Conservation (phyloP, 2,888 invertebrate genomes). For the Amitus sp. region DNA sequence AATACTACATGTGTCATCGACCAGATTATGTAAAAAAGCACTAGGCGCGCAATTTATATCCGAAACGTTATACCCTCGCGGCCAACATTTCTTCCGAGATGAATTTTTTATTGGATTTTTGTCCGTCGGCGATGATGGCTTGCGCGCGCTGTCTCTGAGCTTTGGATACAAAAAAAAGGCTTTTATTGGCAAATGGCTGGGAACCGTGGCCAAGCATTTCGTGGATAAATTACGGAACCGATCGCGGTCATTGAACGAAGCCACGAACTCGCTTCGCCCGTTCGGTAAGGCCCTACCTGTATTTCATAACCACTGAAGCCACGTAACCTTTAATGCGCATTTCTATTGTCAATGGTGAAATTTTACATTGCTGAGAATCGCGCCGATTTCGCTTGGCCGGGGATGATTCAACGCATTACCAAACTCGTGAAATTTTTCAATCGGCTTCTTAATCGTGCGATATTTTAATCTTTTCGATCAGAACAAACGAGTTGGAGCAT, state of each 20-base stretch:
- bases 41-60: no score
- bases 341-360: conserved; percentile 59
- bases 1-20: conserved; percentile 7
- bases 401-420: no score
- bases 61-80: background rate
- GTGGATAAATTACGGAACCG: conserved; percentile 36
- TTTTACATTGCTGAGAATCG: conserved; percentile 27
- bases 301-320: conserved; percentile 55
- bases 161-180: background rate
- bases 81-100: background rate
- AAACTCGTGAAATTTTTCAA: no score
- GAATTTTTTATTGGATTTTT: no score
- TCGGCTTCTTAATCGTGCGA: no score
- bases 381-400: no score
- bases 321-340: conserved; percentile 62
- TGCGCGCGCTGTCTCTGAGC: no score
- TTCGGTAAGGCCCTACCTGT: conserved; percentile 47
- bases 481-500: no score
- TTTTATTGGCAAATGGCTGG: background rate
- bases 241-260: conserved; percentile 40
- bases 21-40: conserved; percentile 5
- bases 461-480: no score
- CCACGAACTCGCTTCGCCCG: conserved; percentile 28
- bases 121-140: no score
- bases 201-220: conserved; percentile 9